Conservation (phyloP, 2,113 vertebrate genomes). For the Pongo pygmaeus region DNA sequence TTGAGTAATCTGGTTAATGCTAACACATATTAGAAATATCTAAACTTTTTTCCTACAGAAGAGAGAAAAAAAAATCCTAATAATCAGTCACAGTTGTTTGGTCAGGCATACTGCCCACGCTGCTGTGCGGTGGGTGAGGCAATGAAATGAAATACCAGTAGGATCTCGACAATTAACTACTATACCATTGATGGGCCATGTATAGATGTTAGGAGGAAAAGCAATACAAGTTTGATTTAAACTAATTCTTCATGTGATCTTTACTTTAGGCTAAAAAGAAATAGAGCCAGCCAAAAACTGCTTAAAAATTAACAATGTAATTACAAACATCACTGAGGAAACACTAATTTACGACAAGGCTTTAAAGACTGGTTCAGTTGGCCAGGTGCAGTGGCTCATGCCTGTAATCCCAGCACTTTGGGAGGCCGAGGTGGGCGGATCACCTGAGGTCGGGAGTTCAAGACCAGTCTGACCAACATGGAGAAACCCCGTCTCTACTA, state of each 20-base stretch:
- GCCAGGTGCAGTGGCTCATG: too few species aligned
- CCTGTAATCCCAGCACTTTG: too few species aligned
- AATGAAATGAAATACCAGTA: background rate
- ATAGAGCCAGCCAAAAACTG: background rate
- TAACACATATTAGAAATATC: background rate
- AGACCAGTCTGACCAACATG: too few species aligned
- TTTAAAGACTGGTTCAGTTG: background rate
- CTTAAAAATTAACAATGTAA: background rate
- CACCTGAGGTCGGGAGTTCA: too few species aligned
- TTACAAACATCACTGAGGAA: constrained; percentile 33
- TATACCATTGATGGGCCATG: background rate
- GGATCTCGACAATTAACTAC: background rate
- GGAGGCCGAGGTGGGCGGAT: too few species aligned
- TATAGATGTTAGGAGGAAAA: background rate
- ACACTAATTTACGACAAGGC: constrained; percentile 16
- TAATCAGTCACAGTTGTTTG: background rate
- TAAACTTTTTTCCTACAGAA: background rate
- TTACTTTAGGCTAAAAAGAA: constrained; percentile 30
- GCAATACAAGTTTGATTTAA: background rate
- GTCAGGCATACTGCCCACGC: background rate
- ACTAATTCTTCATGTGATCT: background rate
- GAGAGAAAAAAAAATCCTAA: background rate
- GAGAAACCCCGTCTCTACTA: too few species aligned
- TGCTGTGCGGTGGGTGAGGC: background rate
- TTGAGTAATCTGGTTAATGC: background rate